Percentiles rank a stretch among this genome's conserved stretches.
phyloP scores from a whole-genome alignment of 2,888 invertebrate species.

The Spicauda simplicius region DNA sequence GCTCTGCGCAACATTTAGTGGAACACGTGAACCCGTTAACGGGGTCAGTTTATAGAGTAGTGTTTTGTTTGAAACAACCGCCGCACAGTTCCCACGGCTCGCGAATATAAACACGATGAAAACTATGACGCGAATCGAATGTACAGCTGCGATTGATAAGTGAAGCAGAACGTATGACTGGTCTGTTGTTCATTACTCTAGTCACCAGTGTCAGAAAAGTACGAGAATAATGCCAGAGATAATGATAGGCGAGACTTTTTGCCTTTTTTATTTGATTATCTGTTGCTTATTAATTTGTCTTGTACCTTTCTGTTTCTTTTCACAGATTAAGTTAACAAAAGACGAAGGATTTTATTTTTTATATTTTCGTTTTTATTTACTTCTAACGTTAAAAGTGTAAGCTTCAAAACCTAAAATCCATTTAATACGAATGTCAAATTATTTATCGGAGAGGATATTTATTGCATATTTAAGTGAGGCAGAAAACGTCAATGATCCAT shows the following conservation, averaged over 20 bases:
- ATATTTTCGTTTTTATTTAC: too few relatives aligned
- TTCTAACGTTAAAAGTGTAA: too few relatives aligned
- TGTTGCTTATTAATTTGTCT: too few relatives aligned
- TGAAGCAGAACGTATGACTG: constrained; percentile 6
- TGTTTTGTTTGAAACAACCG: constrained; percentile 13
- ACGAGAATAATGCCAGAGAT: background rate
- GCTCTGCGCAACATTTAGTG: constrained; percentile 6
- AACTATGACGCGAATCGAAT: constrained; percentile 9
- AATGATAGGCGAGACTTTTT: too few relatives aligned
- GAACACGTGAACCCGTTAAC: constrained; percentile 1
- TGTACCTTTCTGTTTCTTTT: too few relatives aligned
- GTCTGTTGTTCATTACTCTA: background rate
- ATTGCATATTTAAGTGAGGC: background rate
- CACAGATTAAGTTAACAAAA: too few relatives aligned
- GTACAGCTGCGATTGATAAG: constrained; percentile 17
- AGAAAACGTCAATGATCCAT: background rate
- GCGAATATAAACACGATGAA: constrained; percentile 11
- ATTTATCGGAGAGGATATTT: too few relatives aligned
- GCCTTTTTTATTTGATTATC: too few relatives aligned
- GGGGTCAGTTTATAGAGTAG: constrained; percentile 14
- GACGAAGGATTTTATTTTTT: too few relatives aligned
- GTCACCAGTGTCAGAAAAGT: background rate
- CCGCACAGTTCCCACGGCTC: constrained; percentile 21
- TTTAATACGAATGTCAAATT: too few relatives aligned
- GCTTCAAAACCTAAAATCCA: too few relatives aligned